Conservation (phyloP, 2,797 vertebrate genomes). For the Phalloptychus januarius region DNA sequence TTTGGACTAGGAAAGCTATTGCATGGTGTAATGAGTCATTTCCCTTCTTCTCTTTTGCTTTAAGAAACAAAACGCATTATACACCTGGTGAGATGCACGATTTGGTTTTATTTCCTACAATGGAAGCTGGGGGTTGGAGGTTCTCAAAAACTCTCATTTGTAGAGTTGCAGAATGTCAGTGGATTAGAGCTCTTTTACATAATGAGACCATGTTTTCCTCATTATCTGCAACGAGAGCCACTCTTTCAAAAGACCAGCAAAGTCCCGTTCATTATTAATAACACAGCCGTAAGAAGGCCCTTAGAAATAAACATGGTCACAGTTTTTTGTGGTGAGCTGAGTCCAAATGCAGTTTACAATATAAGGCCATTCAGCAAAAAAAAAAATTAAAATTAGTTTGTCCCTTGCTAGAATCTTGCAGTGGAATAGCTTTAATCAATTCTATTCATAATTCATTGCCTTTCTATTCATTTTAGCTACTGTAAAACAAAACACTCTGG, state of each 20-base stretch:
- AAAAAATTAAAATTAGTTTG: conserved; percentile 40
- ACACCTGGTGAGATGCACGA: conserved; percentile 19
- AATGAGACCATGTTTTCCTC: conserved; percentile 53
- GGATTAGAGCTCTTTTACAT: conserved; percentile 46
- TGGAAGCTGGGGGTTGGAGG: conserved; percentile 10
- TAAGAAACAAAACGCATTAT: conserved; percentile 17
- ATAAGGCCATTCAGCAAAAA: conserved; percentile 32
- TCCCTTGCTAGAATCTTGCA: conserved; percentile 28
- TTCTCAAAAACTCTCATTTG: conserved; percentile 8
- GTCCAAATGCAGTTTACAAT: conserved; percentile 41
- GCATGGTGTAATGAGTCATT: conserved; percentile 16
- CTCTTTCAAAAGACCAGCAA: conserved; percentile 48
- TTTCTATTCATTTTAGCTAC: conserved; percentile 18
- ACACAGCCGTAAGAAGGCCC: conserved; percentile 25
- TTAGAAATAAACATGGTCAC: conserved; percentile 30
- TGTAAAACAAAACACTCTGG: conserved; percentile 1
- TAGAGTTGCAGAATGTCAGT: conserved; percentile 38
- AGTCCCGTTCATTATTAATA: conserved; percentile 55
- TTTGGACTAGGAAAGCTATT: conserved; percentile 7
- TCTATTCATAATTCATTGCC: conserved; percentile 37
- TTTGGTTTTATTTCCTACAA: conserved; percentile 20
- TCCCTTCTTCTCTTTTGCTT: conserved; percentile 10
- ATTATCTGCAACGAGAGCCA: conserved; percentile 48
- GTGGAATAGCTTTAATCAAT: conserved; percentile 22
- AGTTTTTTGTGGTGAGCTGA: conserved; percentile 30